Evolutionary conservation across 2,888 invertebrate species (phyloP).

Genomic region (Scrobipalpa costella): DNA sequence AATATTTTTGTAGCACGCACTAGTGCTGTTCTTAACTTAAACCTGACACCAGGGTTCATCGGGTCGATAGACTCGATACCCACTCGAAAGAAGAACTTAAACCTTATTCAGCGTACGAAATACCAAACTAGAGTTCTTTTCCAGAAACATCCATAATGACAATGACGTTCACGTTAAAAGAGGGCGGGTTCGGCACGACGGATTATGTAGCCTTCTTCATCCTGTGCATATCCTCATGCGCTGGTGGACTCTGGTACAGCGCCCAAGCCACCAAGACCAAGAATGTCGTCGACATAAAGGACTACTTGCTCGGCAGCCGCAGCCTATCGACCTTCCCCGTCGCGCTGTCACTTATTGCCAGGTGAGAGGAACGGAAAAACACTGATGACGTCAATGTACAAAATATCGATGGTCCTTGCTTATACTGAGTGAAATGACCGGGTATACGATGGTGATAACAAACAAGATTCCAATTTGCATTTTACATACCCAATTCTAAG

Average conservation of each 20-base stretch:
- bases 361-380: conserved; percentile 71
- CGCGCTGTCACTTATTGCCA: conserved; percentile 92
- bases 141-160: conserved; percentile 1
- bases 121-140: not conserved
- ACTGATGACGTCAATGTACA: too few species aligned
- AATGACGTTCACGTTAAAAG: conserved; percentile 60
- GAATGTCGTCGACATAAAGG: conserved; percentile 81
- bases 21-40: too few species aligned
- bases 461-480: too few species aligned
- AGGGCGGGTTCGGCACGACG: conserved; percentile 63
- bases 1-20: too few species aligned
- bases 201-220: conserved; percentile 86
- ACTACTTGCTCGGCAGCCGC: conserved; percentile 89
- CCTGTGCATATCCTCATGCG: conserved; percentile 87
- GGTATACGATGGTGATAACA: too few species aligned
- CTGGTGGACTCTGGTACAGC: conserved; percentile 87
- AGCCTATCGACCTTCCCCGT: conserved; percentile 90
- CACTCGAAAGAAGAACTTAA: too few species aligned
- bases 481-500: too few species aligned
- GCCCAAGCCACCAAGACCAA: conserved; percentile 77
- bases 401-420: too few species aligned
- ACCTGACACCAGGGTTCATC: too few species aligned
- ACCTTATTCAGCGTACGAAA: too few species aligned
- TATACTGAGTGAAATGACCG: too few species aligned
- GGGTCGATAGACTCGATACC: too few species aligned